phyloP scores from a whole-genome alignment of 2,113 vertebrate species.

The Chelonoidis abingdonii region DNA sequence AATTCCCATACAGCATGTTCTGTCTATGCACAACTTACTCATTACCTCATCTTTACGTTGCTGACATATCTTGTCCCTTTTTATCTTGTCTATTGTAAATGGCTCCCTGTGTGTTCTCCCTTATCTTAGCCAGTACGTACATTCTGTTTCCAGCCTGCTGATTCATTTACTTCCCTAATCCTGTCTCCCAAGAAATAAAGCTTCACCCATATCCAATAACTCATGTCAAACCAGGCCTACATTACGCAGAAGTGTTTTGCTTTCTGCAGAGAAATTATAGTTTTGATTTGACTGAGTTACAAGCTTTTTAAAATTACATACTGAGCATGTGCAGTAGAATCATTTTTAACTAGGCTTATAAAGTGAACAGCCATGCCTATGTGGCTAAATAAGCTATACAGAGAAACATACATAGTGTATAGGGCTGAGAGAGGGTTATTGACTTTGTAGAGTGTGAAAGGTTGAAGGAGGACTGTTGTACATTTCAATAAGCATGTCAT shows the following conservation, averaged over 20 bases:
- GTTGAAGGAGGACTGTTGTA: neutral
- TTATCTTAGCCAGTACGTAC: neutral
- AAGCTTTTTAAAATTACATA: neutral
- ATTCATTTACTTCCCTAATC: neutral
- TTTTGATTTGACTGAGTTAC: neutral
- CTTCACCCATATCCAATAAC: neutral
- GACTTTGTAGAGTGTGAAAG: neutral
- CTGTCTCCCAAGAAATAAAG: neutral
- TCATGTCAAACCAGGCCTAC: neutral
- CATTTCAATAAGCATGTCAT: neutral
- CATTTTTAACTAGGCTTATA: neutral
- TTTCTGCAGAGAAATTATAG: neutral
- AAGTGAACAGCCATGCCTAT: neutral
- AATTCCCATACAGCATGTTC: neutral
- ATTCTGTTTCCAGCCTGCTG: neutral
- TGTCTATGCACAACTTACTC: neutral
- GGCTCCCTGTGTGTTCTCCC: neutral
- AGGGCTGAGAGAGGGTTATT: neutral
- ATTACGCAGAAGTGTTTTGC: neutral
- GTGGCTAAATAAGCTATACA: neutral
- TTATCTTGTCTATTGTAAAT: neutral
- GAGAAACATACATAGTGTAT: neutral
- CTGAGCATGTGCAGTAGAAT: neutral
- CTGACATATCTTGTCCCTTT: neutral
- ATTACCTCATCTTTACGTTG: neutral